phyloP scores from a whole-genome alignment of 2,113 vertebrate species.

The Callithrix jacchus region DNA sequence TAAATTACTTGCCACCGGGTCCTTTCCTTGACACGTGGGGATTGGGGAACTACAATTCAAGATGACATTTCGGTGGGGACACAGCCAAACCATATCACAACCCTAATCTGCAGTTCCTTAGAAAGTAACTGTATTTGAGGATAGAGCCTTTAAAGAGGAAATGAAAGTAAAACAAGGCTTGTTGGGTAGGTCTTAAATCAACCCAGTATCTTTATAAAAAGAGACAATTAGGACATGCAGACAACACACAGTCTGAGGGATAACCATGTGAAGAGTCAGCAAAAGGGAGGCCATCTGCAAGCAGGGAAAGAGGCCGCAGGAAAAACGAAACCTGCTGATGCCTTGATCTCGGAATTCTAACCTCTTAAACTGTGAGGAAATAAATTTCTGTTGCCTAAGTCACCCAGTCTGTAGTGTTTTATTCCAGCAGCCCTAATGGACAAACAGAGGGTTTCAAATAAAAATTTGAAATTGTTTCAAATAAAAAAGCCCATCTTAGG shows the following conservation, averaged over 20 bases:
- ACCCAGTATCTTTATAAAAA: neutral
- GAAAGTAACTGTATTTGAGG: neutral
- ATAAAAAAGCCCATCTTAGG: neutral
- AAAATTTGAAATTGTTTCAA: neutral
- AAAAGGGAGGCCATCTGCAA: neutral
- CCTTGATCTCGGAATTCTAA: neutral
- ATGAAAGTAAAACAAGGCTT: neutral
- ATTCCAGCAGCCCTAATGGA: neutral
- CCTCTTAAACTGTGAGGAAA: neutral
- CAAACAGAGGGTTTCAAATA: neutral
- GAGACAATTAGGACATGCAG: neutral
- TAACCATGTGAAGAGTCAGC: fast-evolving
- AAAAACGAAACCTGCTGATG: neutral
- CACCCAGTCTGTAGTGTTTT: neutral
- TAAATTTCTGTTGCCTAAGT: neutral
- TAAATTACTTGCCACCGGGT: too few species aligned
- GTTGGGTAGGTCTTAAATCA: neutral
- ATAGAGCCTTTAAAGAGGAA: neutral
- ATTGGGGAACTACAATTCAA: too few species aligned
- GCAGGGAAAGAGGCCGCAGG: neutral
- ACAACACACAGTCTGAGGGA: neutral
- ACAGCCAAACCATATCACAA: too few species aligned
- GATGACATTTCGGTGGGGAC: too few species aligned
- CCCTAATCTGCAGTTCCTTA: neutral
- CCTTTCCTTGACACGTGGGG: too few species aligned